Base-by-base conservation (phyloP, 2,113 vertebrate species). In the Tachuris rubrigastra region DNA sequence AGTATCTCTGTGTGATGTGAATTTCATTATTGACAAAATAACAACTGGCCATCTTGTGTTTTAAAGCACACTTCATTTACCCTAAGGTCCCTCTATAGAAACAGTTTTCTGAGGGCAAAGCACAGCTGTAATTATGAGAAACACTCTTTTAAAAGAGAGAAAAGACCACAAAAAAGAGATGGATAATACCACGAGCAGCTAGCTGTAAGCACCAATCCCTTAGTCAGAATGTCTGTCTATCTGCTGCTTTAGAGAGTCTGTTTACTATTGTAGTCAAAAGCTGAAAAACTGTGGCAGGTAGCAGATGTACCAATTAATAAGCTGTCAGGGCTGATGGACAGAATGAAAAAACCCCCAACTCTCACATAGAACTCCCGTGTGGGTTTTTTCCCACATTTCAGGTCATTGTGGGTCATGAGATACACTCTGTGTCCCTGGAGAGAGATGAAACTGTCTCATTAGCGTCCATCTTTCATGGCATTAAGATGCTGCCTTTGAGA, bases 261-360 rank as follows among this genome's bases (percentile, higher is more conserved):
- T 96, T 96, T 92, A 91, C 85, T 69, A 77, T 55, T 25, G 33
- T 20, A 75, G 30, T 89, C 25, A 44, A 73, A 94, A 95, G 93
- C 60, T 1, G 39, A 95, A 95, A 95, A 58, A 46, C 84, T 73
- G 89, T 90, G 97, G 96, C 96, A 96, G 96, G 71, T 91, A 98
- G 97, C 98, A 98, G 97, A 97, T 97, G 98, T 95, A 95, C 93
- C 98, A 97, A 98, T 98, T 98, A 98, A 98, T 97, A 97, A 95
- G 75, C 95, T 98, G 97, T 97, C 97, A 96, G 94, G 85, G 62
- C 95, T 98, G 98, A 98, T 19, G 89, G 97, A 93, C 90, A 84
- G 94, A 96, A 96, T 63, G 46, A 84, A 94, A 93, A 96, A 80
- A 84, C 49, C 27, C 22, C 5, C 15, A 74, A 2, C 67, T 52